These are phyloP conservation scores for Acanthosoma haemorrhoidale DNA, from an alignment of 2,888 invertebrate species.

Conservation along the genomic window DNA sequence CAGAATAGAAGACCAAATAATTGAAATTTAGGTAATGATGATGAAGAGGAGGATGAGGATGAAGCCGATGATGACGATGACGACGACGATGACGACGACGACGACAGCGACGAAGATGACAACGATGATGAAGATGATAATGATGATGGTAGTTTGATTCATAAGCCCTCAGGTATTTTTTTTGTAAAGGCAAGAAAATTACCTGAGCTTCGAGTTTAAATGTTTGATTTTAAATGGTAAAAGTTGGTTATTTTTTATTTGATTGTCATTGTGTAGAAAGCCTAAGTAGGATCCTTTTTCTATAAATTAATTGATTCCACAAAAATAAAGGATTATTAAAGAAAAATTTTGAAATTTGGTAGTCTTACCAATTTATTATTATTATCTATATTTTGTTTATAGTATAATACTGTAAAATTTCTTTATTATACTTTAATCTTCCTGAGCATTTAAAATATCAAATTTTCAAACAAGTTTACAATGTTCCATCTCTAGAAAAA, in stretches of 20 bases:
- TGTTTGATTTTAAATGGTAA: slow-evolving; percentile 1
- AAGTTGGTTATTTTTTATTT: background rate
- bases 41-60: slow-evolving; percentile 50
- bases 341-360: too few species aligned
- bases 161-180: slow-evolving; percentile 28
- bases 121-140: slow-evolving; percentile 48
- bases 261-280: too few species aligned
- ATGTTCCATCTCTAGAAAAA: too few species aligned
- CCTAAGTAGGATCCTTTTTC: too few species aligned
- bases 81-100: slow-evolving; percentile 48
- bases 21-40: slow-evolving; percentile 48
- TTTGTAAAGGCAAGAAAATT: slow-evolving; percentile 22
- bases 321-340: too few species aligned
- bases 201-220: slow-evolving; percentile 13
- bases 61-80: slow-evolving; percentile 46
- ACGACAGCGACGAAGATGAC: slow-evolving; percentile 48
- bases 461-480: too few species aligned
- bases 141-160: slow-evolving; percentile 43
- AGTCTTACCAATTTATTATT: too few species aligned
- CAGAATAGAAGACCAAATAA: slow-evolving; percentile 25
- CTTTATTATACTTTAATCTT: too few species aligned
- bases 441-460: too few species aligned
- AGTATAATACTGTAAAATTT: too few species aligned
- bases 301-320: too few species aligned
- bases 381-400: too few species aligned